These are phyloP conservation scores for Lasiurus borealis DNA, from an alignment of 2,113 vertebrate species.

Conservation along the genomic window DNA sequence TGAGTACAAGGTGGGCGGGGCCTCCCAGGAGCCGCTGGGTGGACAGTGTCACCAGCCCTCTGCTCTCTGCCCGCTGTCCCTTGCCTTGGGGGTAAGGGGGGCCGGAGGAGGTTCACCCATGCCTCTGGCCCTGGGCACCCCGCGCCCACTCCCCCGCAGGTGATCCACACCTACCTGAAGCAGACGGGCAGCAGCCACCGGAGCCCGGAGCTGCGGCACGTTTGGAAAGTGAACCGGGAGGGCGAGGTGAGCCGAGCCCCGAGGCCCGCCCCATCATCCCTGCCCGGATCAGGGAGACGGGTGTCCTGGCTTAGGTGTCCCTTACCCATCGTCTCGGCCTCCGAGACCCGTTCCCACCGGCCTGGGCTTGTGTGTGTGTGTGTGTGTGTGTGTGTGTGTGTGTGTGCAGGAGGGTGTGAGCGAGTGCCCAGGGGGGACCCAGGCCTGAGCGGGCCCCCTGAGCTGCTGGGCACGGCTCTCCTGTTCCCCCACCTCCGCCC, in stretches of 20 bases:
- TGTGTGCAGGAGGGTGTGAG: neutral
- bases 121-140: neutral
- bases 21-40: too few species aligned
- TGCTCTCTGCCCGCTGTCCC: neutral
- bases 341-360: neutral
- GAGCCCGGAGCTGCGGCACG: conserved; percentile 85
- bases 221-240: conserved; percentile 92
- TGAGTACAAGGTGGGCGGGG: conserved; percentile 84
- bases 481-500: too few species aligned
- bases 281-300: neutral
- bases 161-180: conserved; percentile 90
- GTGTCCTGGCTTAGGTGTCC: neutral
- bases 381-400: too few species aligned
- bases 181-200: conserved; percentile 75
- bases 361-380: neutral
- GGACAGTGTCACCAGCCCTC: too few species aligned
- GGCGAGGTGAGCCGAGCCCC: conserved; percentile 88
- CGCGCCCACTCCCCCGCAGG: conserved; percentile 80
- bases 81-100: fast-evolving
- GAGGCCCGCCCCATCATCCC: neutral
- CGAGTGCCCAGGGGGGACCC: neutral
- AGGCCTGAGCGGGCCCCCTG: neutral
- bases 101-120: fast-evolving
- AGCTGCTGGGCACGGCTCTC: neutral
- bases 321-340: neutral